Percentiles rank a stretch among this genome's conserved stretches.
Evolutionary conservation across 2,888 invertebrate genomes (phyloP).

Genomic region (Lepidochrysops patricia): DNA sequence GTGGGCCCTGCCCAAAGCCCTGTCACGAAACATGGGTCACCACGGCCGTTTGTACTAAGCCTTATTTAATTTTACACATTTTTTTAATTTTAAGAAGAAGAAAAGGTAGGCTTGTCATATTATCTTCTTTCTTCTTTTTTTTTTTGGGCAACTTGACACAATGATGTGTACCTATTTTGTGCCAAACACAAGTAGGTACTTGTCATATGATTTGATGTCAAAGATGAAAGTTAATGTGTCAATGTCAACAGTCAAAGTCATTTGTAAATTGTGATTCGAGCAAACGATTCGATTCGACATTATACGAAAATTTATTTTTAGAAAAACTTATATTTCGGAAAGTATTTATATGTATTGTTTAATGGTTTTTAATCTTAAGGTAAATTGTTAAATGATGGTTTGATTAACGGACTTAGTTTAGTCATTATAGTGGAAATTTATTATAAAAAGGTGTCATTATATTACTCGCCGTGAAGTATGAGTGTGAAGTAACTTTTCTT

Average conservation of each 20-base stretch:
- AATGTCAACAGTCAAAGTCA: background rate
- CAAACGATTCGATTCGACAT: slow-evolving; percentile 1
- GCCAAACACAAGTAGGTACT: no score
- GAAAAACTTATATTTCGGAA: slow-evolving; percentile 1
- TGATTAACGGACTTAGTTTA: slow-evolving; percentile 1
- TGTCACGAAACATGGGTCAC: no score
- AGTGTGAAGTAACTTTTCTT: slow-evolving; percentile 49
- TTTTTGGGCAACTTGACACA: no score
- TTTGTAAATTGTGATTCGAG: background rate
- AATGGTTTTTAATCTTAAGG: background rate
- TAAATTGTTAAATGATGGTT: background rate
- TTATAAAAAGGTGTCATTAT: slow-evolving; percentile 44
- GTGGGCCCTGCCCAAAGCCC: no score
- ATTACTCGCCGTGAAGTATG: slow-evolving; percentile 33
- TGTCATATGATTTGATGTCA: background rate
- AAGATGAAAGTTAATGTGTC: no score
- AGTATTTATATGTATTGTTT: background rate
- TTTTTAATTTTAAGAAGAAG: no score
- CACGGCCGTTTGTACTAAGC: no score
- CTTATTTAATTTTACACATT: no score
- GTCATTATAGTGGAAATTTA: slow-evolving; percentile 6
- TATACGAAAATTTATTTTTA: slow-evolving; percentile 9
- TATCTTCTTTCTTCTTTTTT: no score
- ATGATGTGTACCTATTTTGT: no score
- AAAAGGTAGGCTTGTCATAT: no score